Base-by-base conservation (phyloP, 2,797 vertebrate genomes). In the Neoniphon sammara region DNA sequence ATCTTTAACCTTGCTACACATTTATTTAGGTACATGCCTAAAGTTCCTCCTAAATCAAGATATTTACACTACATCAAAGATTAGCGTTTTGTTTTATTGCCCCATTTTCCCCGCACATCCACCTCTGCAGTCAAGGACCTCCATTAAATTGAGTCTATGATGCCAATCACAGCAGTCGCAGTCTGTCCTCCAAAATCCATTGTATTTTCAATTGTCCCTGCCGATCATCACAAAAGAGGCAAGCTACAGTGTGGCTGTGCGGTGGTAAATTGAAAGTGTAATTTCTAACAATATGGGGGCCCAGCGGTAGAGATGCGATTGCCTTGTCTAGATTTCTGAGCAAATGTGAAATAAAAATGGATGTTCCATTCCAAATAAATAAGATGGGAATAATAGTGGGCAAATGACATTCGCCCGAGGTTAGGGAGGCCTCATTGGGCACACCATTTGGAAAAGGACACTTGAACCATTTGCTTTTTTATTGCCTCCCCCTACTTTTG, bases 331-430 rank as follows among this genome's bases (percentile, higher is more conserved):
- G 81, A 93, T 91, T 90, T 87, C 81, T 73, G 78, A 77, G 86
- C 73, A 89, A 93, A 94, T 91, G 86, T 88, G 91, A 93, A 91
- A 89, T 88, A 89, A 91, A 92, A 94, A 92, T 91, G 90, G 88
- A 91, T 90, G 87, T 86, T 85, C 85, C 78, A 72, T 88, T 87
- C 75, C 80, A 88, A 88, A 90, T 91, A 92, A 93, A 91, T 93
- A 92, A 87, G 84, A 84, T 79, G 84, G 80, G 70, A 89, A 89
- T 90, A 91, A 91, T 81, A 80, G 84, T 67, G 63, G 75, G 85
- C 60, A 87, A 91, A 92, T 90, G 88, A 86, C 77, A 87, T 87
- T 87, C 25, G 88, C 90, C 88, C 44, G 81, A 87, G 91, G 91
- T 91, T 87, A 85, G 76, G 70, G 74, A 87, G 88, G 89, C 87